Evolutionary conservation across 2,797 vertebrate genomes (phyloP), one percentile per base, ranked within the genome.

Genomic region (Micromesistius poutassou): DNA sequence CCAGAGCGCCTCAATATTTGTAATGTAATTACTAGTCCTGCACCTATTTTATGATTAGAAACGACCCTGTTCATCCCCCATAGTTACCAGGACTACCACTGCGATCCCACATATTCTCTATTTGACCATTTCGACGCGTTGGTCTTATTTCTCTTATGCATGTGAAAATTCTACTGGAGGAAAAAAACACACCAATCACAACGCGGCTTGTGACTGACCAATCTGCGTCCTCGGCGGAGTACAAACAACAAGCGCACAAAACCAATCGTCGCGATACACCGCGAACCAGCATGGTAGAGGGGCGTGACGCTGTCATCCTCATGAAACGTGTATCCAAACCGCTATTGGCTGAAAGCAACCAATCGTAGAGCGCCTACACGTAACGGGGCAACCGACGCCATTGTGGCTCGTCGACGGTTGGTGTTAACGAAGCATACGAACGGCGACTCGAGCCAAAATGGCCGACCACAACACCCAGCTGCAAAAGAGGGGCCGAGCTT

Each of bases 241-340:
- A 84, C 89, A 84, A 92, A 91, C 86, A 88, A 86, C 77, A 90
- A 2, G 12, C 31, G 62, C 62, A 33, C 5, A n/a, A 13, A 89
- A 74, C 92, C 91, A 93, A 93, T 92, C 85, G 50, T 0, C 5
- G 40, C 16, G 35, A 74, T 89, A 83, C 92, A 94, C 88, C 90
- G 79, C 87, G 88, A 89, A 90, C 55, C 89, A 90, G 90, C 92
- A 91, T 88, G 92, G 87, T 84, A 85, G 74, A 76, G 77, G 68
- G 91, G 93, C 55, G 90, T 90, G 89, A 42, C 0, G 0, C 30
- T 79, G 74, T 75, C 38, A 77, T 68, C 68, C 86, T 87, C 78
- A 19, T 62, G 74, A 85, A 84, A 55, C 86, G 81, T 84, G 80
- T 83, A 84, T 30, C 33, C 25, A 77, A 0, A 50, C 89, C 86